Evolutionary conservation across 2,888 invertebrate genomes (phyloP), one percentile per base, ranked within the genome.

Genomic region (Luffia ferchaultella): DNA sequence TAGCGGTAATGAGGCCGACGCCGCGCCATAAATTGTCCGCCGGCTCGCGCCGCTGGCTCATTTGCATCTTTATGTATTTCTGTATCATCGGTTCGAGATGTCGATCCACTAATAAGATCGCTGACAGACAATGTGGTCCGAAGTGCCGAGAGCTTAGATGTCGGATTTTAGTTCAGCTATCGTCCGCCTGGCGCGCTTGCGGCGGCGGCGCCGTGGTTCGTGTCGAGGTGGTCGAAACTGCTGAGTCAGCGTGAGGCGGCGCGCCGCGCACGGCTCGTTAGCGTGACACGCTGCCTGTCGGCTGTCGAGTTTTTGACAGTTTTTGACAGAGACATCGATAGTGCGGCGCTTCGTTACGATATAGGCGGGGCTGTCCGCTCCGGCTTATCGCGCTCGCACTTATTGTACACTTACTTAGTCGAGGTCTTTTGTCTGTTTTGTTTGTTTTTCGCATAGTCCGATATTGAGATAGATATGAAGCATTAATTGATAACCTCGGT

Each of bases 321-420:
- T 76, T 75, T 73, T 74, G 82, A 83, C 82, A 82, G 75, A 80
- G 83, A 82, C 83, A 80, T 82, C 82, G 82, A 82, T 82, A 69
- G 76, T 67, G 69, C 66, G 63, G 60, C 71, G 73, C 72, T 71
- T 73, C 76, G 79, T 16, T 79, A 77, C 73, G 67, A 69, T 61
- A 68, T 68, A 70, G 76, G 78, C 77, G 76, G 74, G 69, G 64
- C 68, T 58, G 57, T 58, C 44, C 43, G 46, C 47, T 20, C 42
- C 52, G 55, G 62, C 76, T 77, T 78, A 77, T 75, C 75, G 70
- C 68, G 63, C 65, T 3, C 30, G 12, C 30, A 30, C 30, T 30
- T 30, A 30, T 30, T 30, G 30, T 30, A 30, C 30, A 30, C 30
- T n/a, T n/a, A n/a, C n/a, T 30, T 12, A 12, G 30, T 7, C 30